phyloP scores from a whole-genome alignment of 2,888 invertebrate genomes.

The Ectemnius lituratus region DNA sequence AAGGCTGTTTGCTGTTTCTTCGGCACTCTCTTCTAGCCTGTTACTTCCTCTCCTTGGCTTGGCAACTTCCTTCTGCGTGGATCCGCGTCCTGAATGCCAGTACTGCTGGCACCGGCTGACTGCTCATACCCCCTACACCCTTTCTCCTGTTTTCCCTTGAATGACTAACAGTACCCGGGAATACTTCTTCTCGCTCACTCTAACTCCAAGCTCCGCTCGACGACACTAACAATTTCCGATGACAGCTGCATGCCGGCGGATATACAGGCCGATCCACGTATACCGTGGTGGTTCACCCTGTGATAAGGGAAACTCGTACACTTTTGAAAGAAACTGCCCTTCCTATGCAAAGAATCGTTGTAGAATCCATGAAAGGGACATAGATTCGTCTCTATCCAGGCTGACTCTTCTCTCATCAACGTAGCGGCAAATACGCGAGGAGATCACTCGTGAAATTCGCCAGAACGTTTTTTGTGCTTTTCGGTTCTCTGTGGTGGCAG shows the following conservation, averaged over 20 bases:
- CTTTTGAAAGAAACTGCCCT: no score
- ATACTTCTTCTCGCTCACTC: not conserved
- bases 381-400: no score
- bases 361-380: no score
- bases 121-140: conserved; percentile 3
- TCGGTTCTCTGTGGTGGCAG: no score
- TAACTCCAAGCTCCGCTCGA: conserved; percentile 5
- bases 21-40: not conserved
- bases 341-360: no score
- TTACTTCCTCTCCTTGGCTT: not conserved
- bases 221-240: conserved; percentile 40
- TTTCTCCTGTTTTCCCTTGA: conserved; percentile 13
- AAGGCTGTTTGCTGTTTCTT: conserved; percentile 5
- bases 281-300: not conserved
- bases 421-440: no score
- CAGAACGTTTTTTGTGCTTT: no score
- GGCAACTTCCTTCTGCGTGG: not conserved
- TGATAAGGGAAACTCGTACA: no score
- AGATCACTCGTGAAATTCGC: no score
- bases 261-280: conserved; percentile 7
- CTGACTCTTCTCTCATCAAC: no score
- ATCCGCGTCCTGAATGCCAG: not conserved
- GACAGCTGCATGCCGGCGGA: conserved; percentile 22
- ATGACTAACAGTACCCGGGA: not conserved
- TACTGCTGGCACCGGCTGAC: not conserved